These are phyloP conservation scores for Scolopax bukidnonensis DNA, from an alignment of 2,797 vertebrate species.

Conservation along the genomic window DNA sequence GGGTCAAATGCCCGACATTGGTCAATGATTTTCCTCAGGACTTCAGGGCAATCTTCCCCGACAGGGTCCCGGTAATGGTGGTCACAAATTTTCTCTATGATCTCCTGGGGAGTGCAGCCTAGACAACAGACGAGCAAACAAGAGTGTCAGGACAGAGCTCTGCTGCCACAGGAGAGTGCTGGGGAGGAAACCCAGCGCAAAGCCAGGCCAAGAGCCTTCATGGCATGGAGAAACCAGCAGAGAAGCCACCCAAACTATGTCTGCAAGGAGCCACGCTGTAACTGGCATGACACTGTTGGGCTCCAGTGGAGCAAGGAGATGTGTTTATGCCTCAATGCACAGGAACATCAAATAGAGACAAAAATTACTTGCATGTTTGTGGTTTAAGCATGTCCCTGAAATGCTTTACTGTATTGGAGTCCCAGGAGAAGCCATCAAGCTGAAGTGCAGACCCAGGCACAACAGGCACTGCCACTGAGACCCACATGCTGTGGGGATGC, in stretches of 20 bases:
- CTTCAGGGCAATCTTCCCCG: conserved; percentile 77
- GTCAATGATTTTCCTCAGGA: conserved; percentile 75
- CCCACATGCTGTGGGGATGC: accelerated
- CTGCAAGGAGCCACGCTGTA: accelerated
- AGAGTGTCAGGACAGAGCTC: background rate
- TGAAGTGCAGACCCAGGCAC: background rate
- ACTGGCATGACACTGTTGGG: background rate
- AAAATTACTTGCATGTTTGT: background rate
- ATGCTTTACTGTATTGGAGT: background rate
- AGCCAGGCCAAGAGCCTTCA: background rate
- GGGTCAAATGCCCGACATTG: conserved; percentile 76
- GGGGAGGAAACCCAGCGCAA: background rate
- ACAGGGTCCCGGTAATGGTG: conserved; percentile 71
- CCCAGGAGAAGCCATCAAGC: background rate
- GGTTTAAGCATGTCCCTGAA: background rate
- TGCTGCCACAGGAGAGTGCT: background rate
- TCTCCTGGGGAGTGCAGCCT: conserved; percentile 66
- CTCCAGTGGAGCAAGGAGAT: background rate
- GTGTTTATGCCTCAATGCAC: background rate
- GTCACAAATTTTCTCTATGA: conserved; percentile 75
- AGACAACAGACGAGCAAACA: background rate
- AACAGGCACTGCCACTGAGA: background rate
- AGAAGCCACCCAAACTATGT: background rate
- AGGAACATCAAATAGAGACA: background rate
- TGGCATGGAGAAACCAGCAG: background rate